phyloP scores from a whole-genome alignment of 2,797 vertebrate genomes.

The Anas bahamensis region DNA sequence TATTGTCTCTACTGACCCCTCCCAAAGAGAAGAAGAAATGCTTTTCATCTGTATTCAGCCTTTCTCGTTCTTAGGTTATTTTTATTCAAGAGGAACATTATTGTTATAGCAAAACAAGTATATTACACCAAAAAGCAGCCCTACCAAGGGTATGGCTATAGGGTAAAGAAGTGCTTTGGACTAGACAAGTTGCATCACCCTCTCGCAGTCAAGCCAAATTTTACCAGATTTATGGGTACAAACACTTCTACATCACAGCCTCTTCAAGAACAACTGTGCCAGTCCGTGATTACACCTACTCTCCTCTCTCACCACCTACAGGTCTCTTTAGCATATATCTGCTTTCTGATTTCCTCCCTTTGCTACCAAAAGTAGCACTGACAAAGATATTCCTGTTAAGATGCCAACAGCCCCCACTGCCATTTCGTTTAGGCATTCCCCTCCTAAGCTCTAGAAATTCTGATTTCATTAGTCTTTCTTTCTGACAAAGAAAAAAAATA shows the following conservation, averaged over 20 bases:
- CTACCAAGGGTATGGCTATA: background rate
- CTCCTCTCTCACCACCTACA: background rate
- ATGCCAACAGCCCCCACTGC: background rate
- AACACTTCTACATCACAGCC: background rate
- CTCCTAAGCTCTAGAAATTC: background rate
- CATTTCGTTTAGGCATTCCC: background rate
- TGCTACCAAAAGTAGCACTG: background rate
- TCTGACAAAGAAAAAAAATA: background rate
- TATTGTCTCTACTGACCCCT: background rate
- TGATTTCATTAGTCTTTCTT: background rate
- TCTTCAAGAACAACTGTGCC: background rate
- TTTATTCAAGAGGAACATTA: background rate
- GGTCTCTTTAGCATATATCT: background rate
- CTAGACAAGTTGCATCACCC: background rate
- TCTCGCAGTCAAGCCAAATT: background rate
- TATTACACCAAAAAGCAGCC: background rate
- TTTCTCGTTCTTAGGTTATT: conserved; percentile 8
- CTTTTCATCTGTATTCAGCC: background rate
- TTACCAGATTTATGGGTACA: background rate
- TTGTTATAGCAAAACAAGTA: background rate
- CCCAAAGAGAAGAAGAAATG: background rate
- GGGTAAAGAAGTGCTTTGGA: background rate
- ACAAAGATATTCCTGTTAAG: background rate
- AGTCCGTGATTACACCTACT: background rate
- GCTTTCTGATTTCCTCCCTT: background rate